A percentile compares a stretch with the other conserved stretches of the same genome.
phyloP scores from a whole-genome alignment of 2,888 invertebrate genomes.

The Tiliacea citrago region DNA sequence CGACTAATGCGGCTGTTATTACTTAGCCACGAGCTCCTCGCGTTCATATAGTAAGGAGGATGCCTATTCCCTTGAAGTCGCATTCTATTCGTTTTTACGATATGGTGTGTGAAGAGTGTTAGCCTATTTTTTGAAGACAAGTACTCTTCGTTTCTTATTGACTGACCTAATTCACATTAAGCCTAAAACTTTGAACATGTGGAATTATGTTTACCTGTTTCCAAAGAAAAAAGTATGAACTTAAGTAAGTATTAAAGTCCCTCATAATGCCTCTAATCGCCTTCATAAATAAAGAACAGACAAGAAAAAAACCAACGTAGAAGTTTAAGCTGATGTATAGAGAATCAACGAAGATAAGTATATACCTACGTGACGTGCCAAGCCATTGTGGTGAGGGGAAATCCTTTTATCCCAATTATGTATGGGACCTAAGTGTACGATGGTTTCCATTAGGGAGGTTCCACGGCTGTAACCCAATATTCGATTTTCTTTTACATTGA shows the following conservation, averaged over 20 bases:
- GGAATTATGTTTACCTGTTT: not conserved
- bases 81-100: not conserved
- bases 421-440: constrained; percentile 51
- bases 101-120: not conserved
- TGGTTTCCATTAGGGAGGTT: constrained; percentile 73
- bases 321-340: not conserved
- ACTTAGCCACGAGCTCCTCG: too few relatives aligned
- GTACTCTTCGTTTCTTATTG: not conserved
- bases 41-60: too few relatives aligned
- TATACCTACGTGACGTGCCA: constrained; percentile 9
- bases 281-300: not conserved
- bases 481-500: constrained; percentile 70
- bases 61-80: not conserved
- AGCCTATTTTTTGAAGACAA: not conserved
- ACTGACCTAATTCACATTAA: constrained; percentile 1
- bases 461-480: constrained; percentile 74
- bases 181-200: not conserved
- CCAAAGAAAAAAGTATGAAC: not conserved
- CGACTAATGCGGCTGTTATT: too few relatives aligned
- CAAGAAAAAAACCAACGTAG: not conserved
- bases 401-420: constrained; percentile 53
- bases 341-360: constrained; percentile 20
- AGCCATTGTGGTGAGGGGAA: constrained; percentile 27
- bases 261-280: constrained; percentile 1
- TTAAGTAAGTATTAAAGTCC: not conserved